phyloP scores from a whole-genome alignment of 2,113 vertebrate genomes.

The Catharus minimus region DNA sequence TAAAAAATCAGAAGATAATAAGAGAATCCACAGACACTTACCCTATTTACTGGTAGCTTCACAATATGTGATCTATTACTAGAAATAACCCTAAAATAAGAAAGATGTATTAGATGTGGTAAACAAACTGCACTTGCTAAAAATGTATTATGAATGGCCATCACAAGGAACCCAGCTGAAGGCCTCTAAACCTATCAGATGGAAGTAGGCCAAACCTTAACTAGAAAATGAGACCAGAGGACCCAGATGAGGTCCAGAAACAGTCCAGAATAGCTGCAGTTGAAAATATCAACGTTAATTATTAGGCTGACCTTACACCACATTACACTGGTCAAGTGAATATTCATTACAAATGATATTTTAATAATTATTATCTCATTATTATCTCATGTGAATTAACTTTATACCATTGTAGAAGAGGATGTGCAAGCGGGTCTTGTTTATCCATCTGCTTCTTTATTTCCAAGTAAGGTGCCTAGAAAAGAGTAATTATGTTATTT shows the following conservation, averaged over 20 bases:
- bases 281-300: not conserved
- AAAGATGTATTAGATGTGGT: not conserved
- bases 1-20: not conserved
- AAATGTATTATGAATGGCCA: not conserved
- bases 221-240: not conserved
- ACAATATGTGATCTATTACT: slow-evolving; percentile 94
- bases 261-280: not conserved
- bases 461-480: slow-evolving; percentile 90
- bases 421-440: slow-evolving; percentile 89
- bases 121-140: not conserved
- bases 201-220: not conserved
- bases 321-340: not conserved
- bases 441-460: slow-evolving; percentile 96
- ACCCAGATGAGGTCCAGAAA: not conserved
- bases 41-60: slow-evolving; percentile 83
- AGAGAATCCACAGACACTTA: slow-evolving; percentile 58
- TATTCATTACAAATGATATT: not conserved
- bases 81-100: slow-evolving; percentile 87
- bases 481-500: slow-evolving; percentile 45
- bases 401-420: slow-evolving; percentile 86
- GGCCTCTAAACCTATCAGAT: not conserved
- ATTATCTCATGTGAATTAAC: not conserved
- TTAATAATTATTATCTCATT: not conserved
- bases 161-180: not conserved
- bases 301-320: not conserved